phyloP scores from a whole-genome alignment of 1,140 invertebrate species.

The Vollenhovia emeryi region DNA sequence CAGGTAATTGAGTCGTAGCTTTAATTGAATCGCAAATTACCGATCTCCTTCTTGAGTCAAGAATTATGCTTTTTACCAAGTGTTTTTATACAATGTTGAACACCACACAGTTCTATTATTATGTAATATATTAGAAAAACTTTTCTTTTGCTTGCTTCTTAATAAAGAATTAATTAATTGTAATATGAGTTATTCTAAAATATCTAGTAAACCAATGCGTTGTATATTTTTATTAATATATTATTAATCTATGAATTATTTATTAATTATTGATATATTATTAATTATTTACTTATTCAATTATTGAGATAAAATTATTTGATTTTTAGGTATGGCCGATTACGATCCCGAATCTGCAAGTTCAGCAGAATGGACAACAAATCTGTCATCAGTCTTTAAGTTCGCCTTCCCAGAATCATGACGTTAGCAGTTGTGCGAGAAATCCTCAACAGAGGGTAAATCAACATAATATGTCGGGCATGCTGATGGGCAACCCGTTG shows the following conservation, averaged over 20 bases:
- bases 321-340: constrained; percentile 82
- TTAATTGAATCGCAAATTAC: constrained; percentile 59
- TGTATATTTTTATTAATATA: neutral
- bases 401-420: constrained; percentile 78
- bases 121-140: neutral
- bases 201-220: neutral
- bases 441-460: constrained; percentile 80
- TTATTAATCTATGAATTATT: no score
- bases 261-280: neutral
- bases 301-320: constrained; percentile 8
- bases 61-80: neutral
- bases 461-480: constrained; percentile 81
- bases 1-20: constrained; percentile 78
- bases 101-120: neutral
- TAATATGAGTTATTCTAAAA: neutral
- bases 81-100: neutral
- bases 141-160: neutral
- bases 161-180: neutral
- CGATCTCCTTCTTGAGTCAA: neutral
- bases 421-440: constrained; percentile 74
- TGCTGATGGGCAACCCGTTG: constrained; percentile 83
- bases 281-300: neutral
- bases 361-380: constrained; percentile 79
- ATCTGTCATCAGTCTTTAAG: constrained; percentile 79
- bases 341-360: constrained; percentile 79